Evolutionary conservation across 1,140 invertebrate species (phyloP).

Genomic region (Antheraea mylitta): DNA sequence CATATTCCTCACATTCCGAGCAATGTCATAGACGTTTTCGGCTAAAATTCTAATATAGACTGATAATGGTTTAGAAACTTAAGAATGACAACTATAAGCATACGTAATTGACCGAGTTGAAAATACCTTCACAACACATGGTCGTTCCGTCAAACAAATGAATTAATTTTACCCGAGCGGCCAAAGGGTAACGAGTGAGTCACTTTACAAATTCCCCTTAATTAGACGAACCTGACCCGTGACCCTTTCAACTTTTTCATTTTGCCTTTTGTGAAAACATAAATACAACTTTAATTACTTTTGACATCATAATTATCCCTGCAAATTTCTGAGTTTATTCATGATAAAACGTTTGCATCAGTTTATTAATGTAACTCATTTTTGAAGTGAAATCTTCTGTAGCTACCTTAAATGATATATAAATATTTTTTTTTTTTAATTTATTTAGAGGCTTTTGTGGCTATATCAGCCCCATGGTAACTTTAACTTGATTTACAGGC

Average conservation of each 20-base stretch:
- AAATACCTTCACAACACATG: slow-evolving; percentile 1
- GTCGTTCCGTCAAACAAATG: slow-evolving; percentile 12
- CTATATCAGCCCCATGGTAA: no score
- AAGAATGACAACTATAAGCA: slow-evolving; percentile 5
- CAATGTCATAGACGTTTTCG: no score
- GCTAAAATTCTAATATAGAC: not conserved
- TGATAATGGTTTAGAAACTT: not conserved
- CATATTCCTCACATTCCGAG: no score
- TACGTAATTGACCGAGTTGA: slow-evolving; percentile 10
- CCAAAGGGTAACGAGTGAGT: slow-evolving; percentile 22
- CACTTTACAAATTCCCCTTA: slow-evolving; percentile 24
- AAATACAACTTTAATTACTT: slow-evolving; percentile 14
- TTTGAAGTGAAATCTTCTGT: no score
- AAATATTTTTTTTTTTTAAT: no score
- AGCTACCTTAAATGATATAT: no score
- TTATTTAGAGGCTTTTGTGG: no score
- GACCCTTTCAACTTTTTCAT: slow-evolving; percentile 22
- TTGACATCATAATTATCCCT: not conserved
- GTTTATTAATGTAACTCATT: no score
- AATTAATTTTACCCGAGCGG: slow-evolving; percentile 21
- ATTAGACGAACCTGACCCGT: slow-evolving; percentile 17
- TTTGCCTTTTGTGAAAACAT: slow-evolving; percentile 19
- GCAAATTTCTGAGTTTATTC: not conserved
- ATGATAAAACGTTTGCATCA: not conserved
- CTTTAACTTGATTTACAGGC: no score